Percentiles rank a stretch among this genome's conserved stretches.
Conservation (phyloP, 1,140 invertebrate species). For the Brachystomella parvula region DNA sequence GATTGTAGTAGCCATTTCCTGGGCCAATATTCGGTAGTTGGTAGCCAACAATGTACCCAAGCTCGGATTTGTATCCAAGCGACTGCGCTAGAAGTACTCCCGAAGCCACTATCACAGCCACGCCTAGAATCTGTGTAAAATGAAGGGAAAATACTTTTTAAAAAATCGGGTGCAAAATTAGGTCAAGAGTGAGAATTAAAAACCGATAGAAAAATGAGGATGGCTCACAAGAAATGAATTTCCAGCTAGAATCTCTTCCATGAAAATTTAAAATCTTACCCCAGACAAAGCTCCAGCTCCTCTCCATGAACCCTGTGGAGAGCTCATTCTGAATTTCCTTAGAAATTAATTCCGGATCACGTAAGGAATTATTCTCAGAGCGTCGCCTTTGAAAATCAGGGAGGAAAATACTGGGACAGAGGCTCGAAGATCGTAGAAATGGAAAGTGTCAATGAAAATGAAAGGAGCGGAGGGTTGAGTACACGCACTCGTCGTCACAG, state of each 20-base stretch:
- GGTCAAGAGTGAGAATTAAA: not conserved
- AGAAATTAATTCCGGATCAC: not conserved
- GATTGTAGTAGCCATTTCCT: conserved; percentile 18
- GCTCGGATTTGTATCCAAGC: not conserved
- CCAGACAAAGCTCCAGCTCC: conserved; percentile 4
- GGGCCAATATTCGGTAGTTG: conserved; percentile 2
- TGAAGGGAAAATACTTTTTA: not conserved
- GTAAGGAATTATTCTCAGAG: too few species aligned
- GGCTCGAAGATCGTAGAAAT: not conserved
- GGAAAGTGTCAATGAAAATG: not conserved
- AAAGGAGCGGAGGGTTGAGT: not conserved
- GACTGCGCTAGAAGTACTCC: conserved; percentile 7
- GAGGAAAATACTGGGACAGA: not conserved
- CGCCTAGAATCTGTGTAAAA: conserved; percentile 4
- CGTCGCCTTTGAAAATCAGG: not conserved
- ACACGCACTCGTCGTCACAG: not conserved
- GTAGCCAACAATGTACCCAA: conserved; percentile 13
- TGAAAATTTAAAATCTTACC: conserved; percentile 3
- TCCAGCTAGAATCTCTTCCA: not conserved
- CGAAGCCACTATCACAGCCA: conserved; percentile 14
- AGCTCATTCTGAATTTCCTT: not conserved
- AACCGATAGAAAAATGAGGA: not conserved
- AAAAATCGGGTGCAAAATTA: not conserved
- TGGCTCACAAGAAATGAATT: not conserved
- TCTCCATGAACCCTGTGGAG: not conserved